Base-by-base conservation (phyloP, 2,113 vertebrate genomes). In the Macaca fascicularis region DNA sequence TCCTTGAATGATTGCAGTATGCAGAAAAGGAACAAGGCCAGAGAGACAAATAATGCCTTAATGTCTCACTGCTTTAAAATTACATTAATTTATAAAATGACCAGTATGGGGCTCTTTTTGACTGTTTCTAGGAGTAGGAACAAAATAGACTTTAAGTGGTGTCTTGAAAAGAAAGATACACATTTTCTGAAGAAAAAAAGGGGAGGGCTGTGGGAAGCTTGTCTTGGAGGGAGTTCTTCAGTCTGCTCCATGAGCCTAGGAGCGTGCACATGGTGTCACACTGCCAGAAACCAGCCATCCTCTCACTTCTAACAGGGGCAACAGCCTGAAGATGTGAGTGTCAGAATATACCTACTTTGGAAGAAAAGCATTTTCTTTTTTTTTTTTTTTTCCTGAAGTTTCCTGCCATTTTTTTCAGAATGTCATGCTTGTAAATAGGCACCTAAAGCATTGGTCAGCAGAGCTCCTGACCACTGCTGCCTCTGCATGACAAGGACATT, bases 71-170 rank as follows among this genome's bases (percentile, higher is more conserved):
- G 30, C 82, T 90, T 89, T 64, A 70, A 76, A 88, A 64, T 48
- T 32, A 23, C 14, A 40, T 32, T 48, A 25, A 16, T 81, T 90
- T 59, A 35, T 75, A 43, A 83, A 59, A 40, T 70, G 74, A 38
- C 69, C 17, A 16, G 43, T n/a, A 12, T 32, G 13, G 45, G 52
- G 43, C 64, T 80, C 84, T 38, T 94, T 88, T 30, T 27, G 30
- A 83, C 70, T 57, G 0, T 81, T 90, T 52, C 50, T 89, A 89
- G 82, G 78, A 87, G 12, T 89, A 75, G 87, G 30, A 81, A 52
- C 61, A 89, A 93, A 94, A 32, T 35, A 95, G 32, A 81, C 10
- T 88, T 61, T 69, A n/a, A 52, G 35, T 48, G 69, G 35, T 67
- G n/a, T 10, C 72, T 78, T 88, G 25, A 69, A 69, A 32, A 93